Evolutionary conservation across 1,140 invertebrate species (phyloP), one percentile per base, ranked within the genome.

Genomic region (Bombus terrestris): DNA sequence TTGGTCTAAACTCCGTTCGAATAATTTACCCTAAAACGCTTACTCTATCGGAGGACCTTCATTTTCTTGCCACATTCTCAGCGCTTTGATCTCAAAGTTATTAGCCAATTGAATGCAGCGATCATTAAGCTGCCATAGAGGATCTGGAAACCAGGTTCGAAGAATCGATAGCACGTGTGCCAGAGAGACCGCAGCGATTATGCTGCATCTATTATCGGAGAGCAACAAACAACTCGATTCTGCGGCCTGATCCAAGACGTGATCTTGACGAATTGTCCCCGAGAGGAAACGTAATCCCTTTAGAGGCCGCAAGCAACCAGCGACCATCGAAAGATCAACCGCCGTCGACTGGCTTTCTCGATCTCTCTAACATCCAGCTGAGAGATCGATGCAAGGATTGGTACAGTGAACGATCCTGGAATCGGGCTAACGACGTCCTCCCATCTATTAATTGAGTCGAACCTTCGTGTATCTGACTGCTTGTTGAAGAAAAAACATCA

Each of bases 241-340:
- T 25, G 12, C 9, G 35, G 35, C 35, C 9, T 47, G 78, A 57
- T 73, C 69, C 62, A 68, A 57, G 68, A 73, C 83, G 83, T 43
- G 53, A 80, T 85, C 68, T 77, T 73, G 83, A 80, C 77, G 71
- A 47, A 79, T 85, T 57, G 83, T 43, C 32, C 66, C 59, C 59
- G 37, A 69, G 64, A 57, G 71, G 39, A 81, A 64, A 73, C 10
- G 13, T 41, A 4, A 8, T 32, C n/a, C 10, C 32, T 12, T 8
- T 8, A 64, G 80, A 75, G 22, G 28, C 15, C 35, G n/a, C 15
- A 4, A 35, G 32, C 41, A 64, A 37, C n/a, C 71, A 39, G n/a
- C 32, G 22, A 28, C 32, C 53, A 18, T 66, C 69, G 77, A 39
- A 59, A 78, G 74, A 78, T 78, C 74, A 57, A 71, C 62, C 74